Evolutionary conservation across 2,797 vertebrate genomes (phyloP).

Genomic region (Carapus acus): DNA sequence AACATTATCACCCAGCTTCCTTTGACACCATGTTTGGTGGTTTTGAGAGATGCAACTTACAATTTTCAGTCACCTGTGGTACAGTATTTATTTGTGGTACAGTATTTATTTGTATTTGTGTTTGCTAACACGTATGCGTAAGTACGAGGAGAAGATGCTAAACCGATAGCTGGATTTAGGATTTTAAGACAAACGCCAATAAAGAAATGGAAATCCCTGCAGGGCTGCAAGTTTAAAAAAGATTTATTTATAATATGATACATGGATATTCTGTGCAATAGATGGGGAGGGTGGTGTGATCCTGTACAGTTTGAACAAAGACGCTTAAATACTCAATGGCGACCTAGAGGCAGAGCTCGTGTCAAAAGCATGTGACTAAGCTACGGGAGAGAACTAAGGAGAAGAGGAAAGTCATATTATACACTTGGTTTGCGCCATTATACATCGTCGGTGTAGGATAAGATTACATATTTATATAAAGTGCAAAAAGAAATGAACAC

Average conservation of each 20-base stretch:
- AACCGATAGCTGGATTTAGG: too few species aligned
- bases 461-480: constrained; percentile 86
- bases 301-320: constrained; percentile 80
- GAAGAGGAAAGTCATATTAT: constrained; percentile 56
- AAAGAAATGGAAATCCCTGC: too few species aligned
- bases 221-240: constrained; percentile 69
- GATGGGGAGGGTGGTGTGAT: constrained; percentile 82
- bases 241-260: constrained; percentile 99
- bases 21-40: too few species aligned
- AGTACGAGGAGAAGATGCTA: too few species aligned
- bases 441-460: constrained; percentile 67
- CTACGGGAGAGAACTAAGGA: constrained; percentile 31
- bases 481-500: constrained; percentile 82
- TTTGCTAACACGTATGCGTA: too few species aligned
- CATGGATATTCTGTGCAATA: constrained; percentile 98
- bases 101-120: too few species aligned
- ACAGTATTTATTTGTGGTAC: too few species aligned
- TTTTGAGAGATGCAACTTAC: too few species aligned
- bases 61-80: too few species aligned
- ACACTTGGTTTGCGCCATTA: constrained; percentile 65
- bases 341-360: constrained; percentile 68
- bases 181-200: too few species aligned
- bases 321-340: constrained; percentile 62
- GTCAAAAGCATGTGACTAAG: constrained; percentile 51
- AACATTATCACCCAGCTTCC: too few species aligned